Base-by-base conservation (phyloP, 2,113 vertebrate species). In the Microcebus tavaratra region DNA sequence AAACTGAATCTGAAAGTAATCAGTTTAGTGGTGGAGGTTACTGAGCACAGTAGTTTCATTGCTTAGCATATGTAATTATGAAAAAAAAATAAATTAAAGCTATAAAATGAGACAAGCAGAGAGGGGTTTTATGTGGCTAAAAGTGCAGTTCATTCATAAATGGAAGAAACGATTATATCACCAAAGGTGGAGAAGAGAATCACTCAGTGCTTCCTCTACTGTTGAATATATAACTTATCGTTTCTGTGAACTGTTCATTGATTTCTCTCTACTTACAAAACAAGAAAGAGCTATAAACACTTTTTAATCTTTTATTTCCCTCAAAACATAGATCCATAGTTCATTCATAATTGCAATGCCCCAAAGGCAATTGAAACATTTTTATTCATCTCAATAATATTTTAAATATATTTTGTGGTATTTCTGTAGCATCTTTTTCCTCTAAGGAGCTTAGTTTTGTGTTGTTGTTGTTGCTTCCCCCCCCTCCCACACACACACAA, bases 191-290 rank as follows among this genome's bases (percentile, higher is more conserved):
- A 72, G 67, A 79, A 97, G 76, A 53, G 23, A 81, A 82, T 65
- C 57, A 29, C 9, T 96, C 78, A 91, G 79, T 97, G 14, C 55
- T 97, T 90, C 42, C 6, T 95, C 72, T 95, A 93, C 79, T 96
- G 34, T 20, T 53, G 36, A 21, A 95, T 97, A 95, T 97, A 98
- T 95, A 96, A 95, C 96, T 97, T 91, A 96, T 97, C 36, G 79
- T 3, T 13, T 70, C 42, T 72, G 20, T 63, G 34, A 91, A 39
- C 23, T 96, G 27, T 93, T 84, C 97, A 93, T 91, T 68, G 61
- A 95, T 97, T 97, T 97, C 67, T 83, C n/a, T 82, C 34, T 88
- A 29, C 10, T 42, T 39, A 6, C 3, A 68, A 34, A 65, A 78
- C 5, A 42, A 80, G 12, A 75, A 91, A 45, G 50, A 2, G 48